Base-by-base conservation (phyloP, 2,797 vertebrate species). In the Diceros bicornis region DNA sequence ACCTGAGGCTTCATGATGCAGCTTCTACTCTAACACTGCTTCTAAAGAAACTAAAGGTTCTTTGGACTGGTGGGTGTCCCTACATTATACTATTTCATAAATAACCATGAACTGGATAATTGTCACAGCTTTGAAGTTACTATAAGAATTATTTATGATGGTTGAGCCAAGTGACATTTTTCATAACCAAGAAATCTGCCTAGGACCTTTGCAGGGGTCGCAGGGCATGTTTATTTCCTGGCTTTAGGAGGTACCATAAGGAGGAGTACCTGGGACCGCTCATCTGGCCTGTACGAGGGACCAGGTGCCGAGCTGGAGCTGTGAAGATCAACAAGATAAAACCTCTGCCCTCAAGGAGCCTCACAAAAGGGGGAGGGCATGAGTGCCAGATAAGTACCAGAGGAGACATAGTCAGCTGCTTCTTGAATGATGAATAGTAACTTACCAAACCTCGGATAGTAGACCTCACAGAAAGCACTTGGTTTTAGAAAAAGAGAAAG, bases 61-160 rank as follows among this genome's bases (percentile, higher is more conserved):
- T 78, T 61, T 7, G 41, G 55, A 75, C 27, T 68, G 13, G 47
- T 34, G 27, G 25, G 14, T 44, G 20, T n/a, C 25, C 34, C 72
- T 90, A 20, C 9, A 41, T 34, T 47, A 25, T 2, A 21, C 9
- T 61, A 11, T 74, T 74, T 89, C n/a, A 64, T 69, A 78, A 77
- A 10, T 3, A 92, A 86, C 44, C 52, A 86, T 17, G 32, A 57
- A 21, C 8, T 74, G 20, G 47, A 50, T 47, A 68, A 71, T 10
- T 91, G 13, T 84, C 72, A 52, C 20, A 82, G 82, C 37, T 85
- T 78, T 89, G 25, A 82, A 44, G 83, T 82, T 77, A 90, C 21
- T 68, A 0, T 29, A 52, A 81, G 44, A 79, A 78, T 83, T 62
- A 55, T 17, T 81, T 75, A 82, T 8, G 18, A 17, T 72, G 47